These are phyloP conservation scores for Grammomys dolichurus DNA, from an alignment of 2,113 vertebrate species.

Conservation along the genomic window DNA sequence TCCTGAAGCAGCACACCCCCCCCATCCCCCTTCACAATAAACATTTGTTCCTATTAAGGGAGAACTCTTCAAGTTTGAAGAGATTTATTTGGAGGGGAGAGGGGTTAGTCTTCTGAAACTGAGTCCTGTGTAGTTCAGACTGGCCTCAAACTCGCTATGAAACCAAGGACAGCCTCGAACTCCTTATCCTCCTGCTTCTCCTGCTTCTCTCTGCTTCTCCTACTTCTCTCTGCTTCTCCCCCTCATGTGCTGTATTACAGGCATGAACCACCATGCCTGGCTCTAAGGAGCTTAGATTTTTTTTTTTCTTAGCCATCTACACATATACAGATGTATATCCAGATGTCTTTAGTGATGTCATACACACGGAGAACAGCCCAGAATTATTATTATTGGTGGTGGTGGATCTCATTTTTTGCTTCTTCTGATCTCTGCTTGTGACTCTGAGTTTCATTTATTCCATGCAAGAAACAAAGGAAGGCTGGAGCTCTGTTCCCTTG, in stretches of 20 bases:
- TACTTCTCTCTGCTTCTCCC: too few relatives aligned
- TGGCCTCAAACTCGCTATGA: not conserved
- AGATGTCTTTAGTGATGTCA: conserved; percentile 28
- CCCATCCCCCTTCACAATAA: not conserved
- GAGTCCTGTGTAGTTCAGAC: not conserved
- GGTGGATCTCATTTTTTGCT: conserved; percentile 13
- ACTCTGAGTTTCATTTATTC: conserved; percentile 64
- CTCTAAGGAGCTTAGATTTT: not conserved
- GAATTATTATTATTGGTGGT: conserved; percentile 30
- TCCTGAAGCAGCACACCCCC: not conserved
- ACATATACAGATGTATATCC: not conserved
- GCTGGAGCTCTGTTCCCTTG: conserved; percentile 58
- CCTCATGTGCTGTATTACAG: not conserved
- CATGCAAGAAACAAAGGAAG: conserved; percentile 56
- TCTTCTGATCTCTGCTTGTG: conserved; percentile 48
- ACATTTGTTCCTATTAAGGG: not conserved
- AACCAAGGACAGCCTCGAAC: not conserved
- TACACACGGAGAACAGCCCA: conserved; percentile 13
- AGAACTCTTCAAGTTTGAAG: not conserved
- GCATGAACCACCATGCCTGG: not conserved
- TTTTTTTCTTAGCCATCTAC: not conserved
- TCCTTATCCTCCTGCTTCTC: not conserved
- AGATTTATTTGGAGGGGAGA: not conserved
- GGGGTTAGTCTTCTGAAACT: not conserved
- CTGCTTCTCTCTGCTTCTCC: too few relatives aligned